phyloP scores from a whole-genome alignment of 2,797 vertebrate species.

The Sebastes aleutianus region DNA sequence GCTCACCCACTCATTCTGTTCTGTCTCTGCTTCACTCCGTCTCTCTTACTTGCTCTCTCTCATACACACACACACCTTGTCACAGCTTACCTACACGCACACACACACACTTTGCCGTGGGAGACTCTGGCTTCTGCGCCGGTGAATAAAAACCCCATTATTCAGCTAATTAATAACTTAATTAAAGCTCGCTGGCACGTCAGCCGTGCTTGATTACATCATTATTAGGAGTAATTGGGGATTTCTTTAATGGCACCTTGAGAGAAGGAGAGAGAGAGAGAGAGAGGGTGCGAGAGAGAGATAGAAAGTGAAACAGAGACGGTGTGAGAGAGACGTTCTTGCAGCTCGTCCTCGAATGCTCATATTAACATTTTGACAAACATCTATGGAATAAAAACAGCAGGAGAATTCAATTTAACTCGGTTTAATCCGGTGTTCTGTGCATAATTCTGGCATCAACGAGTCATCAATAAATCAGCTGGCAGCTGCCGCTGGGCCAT shows the following conservation, averaged over 20 bases:
- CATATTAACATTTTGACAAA: slow-evolving; percentile 48
- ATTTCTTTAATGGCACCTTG: slow-evolving; percentile 84
- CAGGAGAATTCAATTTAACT: slow-evolving; percentile 12
- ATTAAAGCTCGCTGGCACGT: slow-evolving; percentile 81
- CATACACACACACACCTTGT: slow-evolving; percentile 6
- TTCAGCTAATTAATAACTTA: slow-evolving; percentile 86
- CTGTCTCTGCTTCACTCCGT: background rate
- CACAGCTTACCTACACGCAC: slow-evolving; percentile 10
- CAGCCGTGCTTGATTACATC: slow-evolving; percentile 83
- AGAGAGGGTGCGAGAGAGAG: slow-evolving; percentile 3
- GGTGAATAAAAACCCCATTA: slow-evolving; percentile 81
- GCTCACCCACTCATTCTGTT: background rate
- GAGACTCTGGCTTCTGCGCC: slow-evolving; percentile 70
- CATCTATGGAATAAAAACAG: slow-evolving; percentile 33
- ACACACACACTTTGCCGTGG: slow-evolving; percentile 42
- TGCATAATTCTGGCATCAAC: slow-evolving; percentile 26
- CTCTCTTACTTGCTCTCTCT: background rate
- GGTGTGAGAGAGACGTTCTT: background rate
- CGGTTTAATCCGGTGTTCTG: slow-evolving; percentile 30
- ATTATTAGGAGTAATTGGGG: slow-evolving; percentile 84
- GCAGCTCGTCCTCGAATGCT: slow-evolving; percentile 12
- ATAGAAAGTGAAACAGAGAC: background rate
- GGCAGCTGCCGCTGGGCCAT: slow-evolving; percentile 12
- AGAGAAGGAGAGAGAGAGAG: slow-evolving; percentile 69
- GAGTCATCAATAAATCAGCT: slow-evolving; percentile 33